These are phyloP conservation scores for Lytechinus pictus DNA, from an alignment of 35 echinoderm and acorn worm species.

Conservation along the genomic window DNA sequence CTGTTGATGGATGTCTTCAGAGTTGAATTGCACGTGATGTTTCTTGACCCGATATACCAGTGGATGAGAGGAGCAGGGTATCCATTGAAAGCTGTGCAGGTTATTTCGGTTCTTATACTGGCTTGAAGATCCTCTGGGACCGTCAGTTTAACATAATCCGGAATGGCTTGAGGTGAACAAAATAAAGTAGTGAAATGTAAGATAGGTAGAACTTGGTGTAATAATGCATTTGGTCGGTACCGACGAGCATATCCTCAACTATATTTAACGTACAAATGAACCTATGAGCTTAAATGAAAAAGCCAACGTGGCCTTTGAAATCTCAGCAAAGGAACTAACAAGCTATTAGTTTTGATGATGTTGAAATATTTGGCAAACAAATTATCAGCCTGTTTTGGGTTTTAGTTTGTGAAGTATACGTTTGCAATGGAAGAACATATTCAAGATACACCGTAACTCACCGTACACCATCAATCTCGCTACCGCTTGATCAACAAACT, in stretches of 20 bases:
- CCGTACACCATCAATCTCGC: background rate
- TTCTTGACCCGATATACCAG: background rate
- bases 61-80: background rate
- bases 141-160: background rate
- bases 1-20: background rate
- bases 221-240: no score
- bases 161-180: background rate
- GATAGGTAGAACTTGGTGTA: no score
- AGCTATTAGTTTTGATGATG: no score
- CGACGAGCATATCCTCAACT: no score
- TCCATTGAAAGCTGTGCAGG: background rate
- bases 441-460: background rate
- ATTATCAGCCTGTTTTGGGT: no score
- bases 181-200: background rate
- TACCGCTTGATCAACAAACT: background rate
- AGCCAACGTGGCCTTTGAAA: no score
- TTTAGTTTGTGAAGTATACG: no score
- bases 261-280: no score
- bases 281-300: no score
- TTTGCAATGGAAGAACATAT: background rate
- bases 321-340: no score
- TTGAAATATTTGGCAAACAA: no score
- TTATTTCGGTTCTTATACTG: background rate
- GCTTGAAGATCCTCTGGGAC: background rate
- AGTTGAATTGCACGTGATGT: background rate